These are phyloP conservation scores for Odocoileus virginianus DNA, from an alignment of 2,113 vertebrate genomes.

Conservation along the genomic window DNA sequence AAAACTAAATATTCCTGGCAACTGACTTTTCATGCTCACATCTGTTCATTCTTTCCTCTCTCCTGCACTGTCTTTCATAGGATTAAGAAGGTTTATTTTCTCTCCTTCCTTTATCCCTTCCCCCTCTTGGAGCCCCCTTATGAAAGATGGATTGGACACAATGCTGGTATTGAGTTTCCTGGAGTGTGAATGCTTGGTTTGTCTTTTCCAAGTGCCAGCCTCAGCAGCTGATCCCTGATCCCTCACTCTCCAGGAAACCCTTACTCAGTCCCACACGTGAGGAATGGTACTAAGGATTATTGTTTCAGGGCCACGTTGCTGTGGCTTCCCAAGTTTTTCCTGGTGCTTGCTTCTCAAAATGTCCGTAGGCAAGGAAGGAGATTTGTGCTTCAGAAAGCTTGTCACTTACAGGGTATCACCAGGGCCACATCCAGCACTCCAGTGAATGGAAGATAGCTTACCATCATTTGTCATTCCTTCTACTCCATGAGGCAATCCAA, in stretches of 20 bases:
- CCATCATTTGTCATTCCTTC: not conserved
- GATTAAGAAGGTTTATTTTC: conserved; percentile 64
- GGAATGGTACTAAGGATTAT: not conserved
- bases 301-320: not conserved
- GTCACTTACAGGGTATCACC: not conserved
- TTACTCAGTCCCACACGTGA: conserved; percentile 18
- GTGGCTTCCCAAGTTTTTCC: not conserved
- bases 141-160: conserved; percentile 77
- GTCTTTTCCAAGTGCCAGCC: conserved; percentile 76
- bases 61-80: conserved; percentile 47
- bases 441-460: not conserved
- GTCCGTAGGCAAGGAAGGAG: not conserved
- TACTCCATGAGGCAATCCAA: not conserved
- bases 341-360: conserved; percentile 4
- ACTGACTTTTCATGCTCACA: conserved; percentile 35
- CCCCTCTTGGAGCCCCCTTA: conserved; percentile 59
- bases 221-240: conserved; percentile 81
- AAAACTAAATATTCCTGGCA: conserved; percentile 55
- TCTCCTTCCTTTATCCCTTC: conserved; percentile 50
- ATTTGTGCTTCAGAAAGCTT: not conserved
- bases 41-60: conserved; percentile 9
- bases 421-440: not conserved
- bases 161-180: conserved; percentile 82
- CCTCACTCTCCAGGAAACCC: conserved; percentile 75
- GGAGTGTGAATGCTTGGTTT: conserved; percentile 80